Evolutionary conservation across 2,797 vertebrate genomes (phyloP).

Genomic region (Epinephelus awoara): DNA sequence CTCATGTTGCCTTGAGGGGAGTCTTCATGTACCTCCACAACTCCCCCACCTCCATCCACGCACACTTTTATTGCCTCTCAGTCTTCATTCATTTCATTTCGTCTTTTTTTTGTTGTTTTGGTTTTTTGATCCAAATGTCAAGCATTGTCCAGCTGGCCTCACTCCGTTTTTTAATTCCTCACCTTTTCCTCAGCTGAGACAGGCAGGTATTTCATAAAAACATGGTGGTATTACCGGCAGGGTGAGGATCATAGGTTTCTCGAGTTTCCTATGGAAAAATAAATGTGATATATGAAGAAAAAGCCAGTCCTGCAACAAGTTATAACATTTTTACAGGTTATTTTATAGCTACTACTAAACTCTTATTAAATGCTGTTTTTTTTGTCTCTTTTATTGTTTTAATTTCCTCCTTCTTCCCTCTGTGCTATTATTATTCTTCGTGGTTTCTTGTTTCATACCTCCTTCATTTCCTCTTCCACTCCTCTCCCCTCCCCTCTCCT

Average conservation of each 20-base stretch:
- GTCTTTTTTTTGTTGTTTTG: conserved; percentile 1
- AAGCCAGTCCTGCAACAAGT: neutral
- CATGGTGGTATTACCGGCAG: neutral
- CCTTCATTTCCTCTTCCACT: neutral
- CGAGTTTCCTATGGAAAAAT: conserved; percentile 1
- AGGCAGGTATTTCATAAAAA: conserved; percentile 15
- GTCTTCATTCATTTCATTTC: conserved; percentile 12
- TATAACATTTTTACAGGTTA: neutral
- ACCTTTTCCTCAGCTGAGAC: neutral
- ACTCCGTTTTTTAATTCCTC: conserved; percentile 7
- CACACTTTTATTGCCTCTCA: neutral
- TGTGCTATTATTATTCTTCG: neutral
- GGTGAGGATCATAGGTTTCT: neutral
- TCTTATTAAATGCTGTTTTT: conserved; percentile 5
- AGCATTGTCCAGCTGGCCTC: conserved; percentile 5
- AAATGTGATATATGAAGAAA: conserved; percentile 21
- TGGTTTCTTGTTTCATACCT: neutral
- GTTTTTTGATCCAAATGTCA: conserved; percentile 52
- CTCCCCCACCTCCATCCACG: neutral
- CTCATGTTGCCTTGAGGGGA: conserved; percentile 50
- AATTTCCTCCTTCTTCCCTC: neutral
- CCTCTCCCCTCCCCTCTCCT: neutral
- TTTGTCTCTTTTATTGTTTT: neutral
- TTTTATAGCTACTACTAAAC: conserved; percentile 20
- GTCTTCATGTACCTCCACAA: conserved; percentile 6